These are phyloP conservation scores for Perca fluviatilis DNA, from an alignment of 2,113 vertebrate species.

Conservation along the genomic window DNA sequence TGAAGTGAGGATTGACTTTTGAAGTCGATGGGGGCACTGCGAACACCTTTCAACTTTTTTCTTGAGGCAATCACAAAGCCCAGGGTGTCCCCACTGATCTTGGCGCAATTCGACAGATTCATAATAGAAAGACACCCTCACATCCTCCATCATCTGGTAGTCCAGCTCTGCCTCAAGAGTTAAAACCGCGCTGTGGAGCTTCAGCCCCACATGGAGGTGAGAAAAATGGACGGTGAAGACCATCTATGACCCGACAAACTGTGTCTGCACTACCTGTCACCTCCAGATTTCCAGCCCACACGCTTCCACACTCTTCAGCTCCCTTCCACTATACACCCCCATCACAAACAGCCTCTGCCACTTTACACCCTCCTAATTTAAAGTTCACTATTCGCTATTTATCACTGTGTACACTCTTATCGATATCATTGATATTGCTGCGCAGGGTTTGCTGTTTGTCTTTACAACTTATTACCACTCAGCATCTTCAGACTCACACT, in stretches of 20 bases:
- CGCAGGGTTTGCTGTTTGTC: constrained; percentile 4
- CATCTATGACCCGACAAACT: neutral
- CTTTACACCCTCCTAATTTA: constrained; percentile 31
- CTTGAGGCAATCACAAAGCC: neutral
- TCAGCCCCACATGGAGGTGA: neutral
- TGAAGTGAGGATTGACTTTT: neutral
- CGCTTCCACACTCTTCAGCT: neutral
- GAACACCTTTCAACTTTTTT: constrained; percentile 17
- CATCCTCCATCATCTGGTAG: neutral
- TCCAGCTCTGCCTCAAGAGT: neutral
- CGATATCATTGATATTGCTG: constrained; percentile 28
- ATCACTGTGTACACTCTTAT: constrained; percentile 25
- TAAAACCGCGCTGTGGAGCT: neutral
- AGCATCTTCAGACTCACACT: constrained; percentile 22
- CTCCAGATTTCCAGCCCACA: neutral
- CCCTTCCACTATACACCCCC: neutral
- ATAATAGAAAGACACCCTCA: neutral
- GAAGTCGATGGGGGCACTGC: constrained; percentile 4
- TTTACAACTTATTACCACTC: constrained; percentile 35
- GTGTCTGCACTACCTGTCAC: neutral
- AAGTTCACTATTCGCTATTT: constrained; percentile 24
- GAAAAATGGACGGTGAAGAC: neutral
- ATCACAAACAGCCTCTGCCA: constrained; percentile 3
- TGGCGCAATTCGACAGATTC: neutral
- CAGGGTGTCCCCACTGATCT: neutral